Base-by-base conservation (phyloP, 2,113 vertebrate species). In the Muscicapa adusta region DNA sequence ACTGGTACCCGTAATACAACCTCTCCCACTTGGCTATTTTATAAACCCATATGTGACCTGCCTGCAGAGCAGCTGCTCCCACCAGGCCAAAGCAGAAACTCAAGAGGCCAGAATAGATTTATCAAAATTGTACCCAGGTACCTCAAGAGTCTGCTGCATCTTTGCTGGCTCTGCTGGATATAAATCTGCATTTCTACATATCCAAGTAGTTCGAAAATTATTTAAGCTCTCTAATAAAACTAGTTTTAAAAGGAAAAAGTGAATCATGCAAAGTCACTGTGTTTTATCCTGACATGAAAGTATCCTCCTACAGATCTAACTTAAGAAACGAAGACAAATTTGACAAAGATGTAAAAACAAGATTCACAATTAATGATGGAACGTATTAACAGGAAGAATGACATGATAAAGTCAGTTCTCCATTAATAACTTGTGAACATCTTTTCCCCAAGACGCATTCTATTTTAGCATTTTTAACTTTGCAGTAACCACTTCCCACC, bases 301-400 rank as follows among this genome's bases (percentile, higher is more conserved):
- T 29, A 88, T 63, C 90, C 82, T 90, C 91, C 89, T 71, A 93
- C 95, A 80, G 60, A 86, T 62, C 82, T 77, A 90, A 91, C 82
- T 93, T 78, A 67, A 93, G 63, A 86, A 90, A 91, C n/a, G 8
- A 60, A 92, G 75, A 91, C 57, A 5, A 94, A 85, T 93, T 68
- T 93, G 85, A 94, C 78, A 88, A 95, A 88, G 78, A 84, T 18
- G 63, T 40, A 90, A 91, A 96, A 93, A 63, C 71, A 90, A 82
- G 75, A 88, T 38, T 86, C 75, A 91, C 63, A 84, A 77, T 74
- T 88, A 75, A 66, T 33, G 24, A 78, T 73, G 83, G 67, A 88
- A 93, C 14, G 43, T 40, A 90, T 97, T 85, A 93, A 88, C 70
- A 68, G 33, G 66, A 94, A 88, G 73, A 96, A 68, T 70, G 79